Evolutionary conservation across 2,888 invertebrate genomes (phyloP).

Genomic region (Drosophila macrospina): DNA sequence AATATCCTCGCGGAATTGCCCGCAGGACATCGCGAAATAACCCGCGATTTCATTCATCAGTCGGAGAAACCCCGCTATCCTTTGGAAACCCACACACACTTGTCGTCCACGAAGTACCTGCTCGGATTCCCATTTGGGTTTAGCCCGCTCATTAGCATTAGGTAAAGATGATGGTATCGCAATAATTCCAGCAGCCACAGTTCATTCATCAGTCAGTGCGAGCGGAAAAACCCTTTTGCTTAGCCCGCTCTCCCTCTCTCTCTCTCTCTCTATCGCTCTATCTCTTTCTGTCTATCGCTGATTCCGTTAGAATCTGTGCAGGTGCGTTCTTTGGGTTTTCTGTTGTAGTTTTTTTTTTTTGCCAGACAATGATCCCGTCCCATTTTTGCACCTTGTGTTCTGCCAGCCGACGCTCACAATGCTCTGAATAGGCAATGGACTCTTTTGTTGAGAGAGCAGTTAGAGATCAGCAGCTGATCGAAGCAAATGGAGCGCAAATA

Average conservation of each 20-base stretch:
- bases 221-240: conserved; percentile 58
- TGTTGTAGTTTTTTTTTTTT: conserved; percentile 44
- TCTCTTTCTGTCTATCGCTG: conserved; percentile 4
- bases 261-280: neutral
- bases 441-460: conserved; percentile 36
- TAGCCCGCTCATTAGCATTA: conserved; percentile 75
- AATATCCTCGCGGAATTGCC: conserved; percentile 63
- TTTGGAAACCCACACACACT: conserved; percentile 54
- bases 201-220: conserved; percentile 61
- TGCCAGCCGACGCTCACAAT: conserved; percentile 35
- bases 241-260: neutral
- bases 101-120: conserved; percentile 66
- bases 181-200: conserved; percentile 42
- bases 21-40: conserved; percentile 59
- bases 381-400: conserved; percentile 83
- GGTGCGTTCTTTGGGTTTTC: conserved; percentile 55
- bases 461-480: conserved; percentile 46
- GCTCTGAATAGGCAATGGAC: conserved; percentile 23
- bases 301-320: conserved; percentile 67
- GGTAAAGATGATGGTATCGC: conserved; percentile 40
- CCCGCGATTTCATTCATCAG: conserved; percentile 71
- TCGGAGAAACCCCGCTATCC: conserved; percentile 47
- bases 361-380: conserved; percentile 74
- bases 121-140: conserved; percentile 30
- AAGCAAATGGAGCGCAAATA: conserved; percentile 29